Conservation (phyloP, 2,113 vertebrate species). For the Hyaena hyaena region DNA sequence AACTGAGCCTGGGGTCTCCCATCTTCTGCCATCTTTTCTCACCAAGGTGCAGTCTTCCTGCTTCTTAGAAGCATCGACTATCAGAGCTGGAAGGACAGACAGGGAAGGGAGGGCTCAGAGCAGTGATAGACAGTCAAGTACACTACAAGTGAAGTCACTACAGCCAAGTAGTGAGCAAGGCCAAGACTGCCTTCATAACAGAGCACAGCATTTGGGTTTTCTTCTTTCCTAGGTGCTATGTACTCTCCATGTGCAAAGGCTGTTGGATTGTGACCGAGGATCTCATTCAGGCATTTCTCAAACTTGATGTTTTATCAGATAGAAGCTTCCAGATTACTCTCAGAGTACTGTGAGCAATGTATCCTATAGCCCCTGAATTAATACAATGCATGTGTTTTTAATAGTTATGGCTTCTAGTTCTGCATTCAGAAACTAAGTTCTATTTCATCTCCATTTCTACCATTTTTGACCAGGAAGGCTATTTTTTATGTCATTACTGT, state of each 20-base stretch:
- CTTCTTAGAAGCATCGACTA: not conserved
- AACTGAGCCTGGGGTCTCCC: too few relatives aligned
- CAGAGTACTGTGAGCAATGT: not conserved
- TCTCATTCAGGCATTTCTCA: not conserved
- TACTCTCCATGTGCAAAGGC: not conserved
- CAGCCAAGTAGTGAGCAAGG: not conserved
- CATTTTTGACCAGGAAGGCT: not conserved
- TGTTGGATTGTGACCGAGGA: not conserved
- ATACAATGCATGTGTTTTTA: not conserved
- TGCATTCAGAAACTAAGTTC: not conserved
- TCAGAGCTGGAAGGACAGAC: not conserved
- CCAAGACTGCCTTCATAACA: too few relatives aligned
- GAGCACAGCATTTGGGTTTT: not conserved
- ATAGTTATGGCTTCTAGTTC: not conserved
- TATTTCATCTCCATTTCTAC: not conserved
- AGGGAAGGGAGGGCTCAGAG: not conserved
- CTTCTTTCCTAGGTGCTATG: not conserved
- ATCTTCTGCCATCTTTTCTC: not conserved
- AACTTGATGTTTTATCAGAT: not conserved
- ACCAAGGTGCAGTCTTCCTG: too few relatives aligned
- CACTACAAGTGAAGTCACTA: too few relatives aligned
- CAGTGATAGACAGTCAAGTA: rapidly evolving
- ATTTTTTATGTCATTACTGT: not conserved
- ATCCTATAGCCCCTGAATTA: not conserved
- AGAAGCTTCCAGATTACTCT: not conserved